These are phyloP conservation scores for Dryococelus australis DNA, from an alignment of 2,888 invertebrate genomes.

Conservation along the genomic window DNA sequence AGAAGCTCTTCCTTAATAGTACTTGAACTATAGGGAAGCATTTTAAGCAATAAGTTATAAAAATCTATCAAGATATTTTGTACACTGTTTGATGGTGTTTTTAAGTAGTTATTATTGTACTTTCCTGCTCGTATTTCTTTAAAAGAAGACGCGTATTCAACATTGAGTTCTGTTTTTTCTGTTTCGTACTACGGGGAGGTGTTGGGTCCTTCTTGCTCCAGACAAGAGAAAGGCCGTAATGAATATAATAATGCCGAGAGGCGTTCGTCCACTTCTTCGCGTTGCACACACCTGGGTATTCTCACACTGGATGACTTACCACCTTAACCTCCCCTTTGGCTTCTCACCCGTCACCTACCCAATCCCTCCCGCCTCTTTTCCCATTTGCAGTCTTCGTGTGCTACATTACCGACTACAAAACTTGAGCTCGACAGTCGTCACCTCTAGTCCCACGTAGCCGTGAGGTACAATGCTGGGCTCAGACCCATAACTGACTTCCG, in stretches of 20 bases:
- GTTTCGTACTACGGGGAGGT: neutral
- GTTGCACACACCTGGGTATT: constrained; percentile 16
- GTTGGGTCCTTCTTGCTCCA: neutral
- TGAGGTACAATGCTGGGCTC: neutral
- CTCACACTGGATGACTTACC: constrained; percentile 25
- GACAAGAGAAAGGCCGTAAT: neutral
- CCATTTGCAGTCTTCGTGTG: neutral
- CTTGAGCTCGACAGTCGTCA: neutral
- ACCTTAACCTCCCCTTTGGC: constrained; percentile 39
- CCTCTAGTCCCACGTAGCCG: neutral
- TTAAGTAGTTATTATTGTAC: too few relatives aligned
- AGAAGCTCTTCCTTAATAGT: too few relatives aligned
- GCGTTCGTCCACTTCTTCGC: constrained; percentile 16
- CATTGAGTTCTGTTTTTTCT: too few relatives aligned
- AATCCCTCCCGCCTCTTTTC: neutral
- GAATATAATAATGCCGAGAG: constrained; percentile 16
- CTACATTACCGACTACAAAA: neutral
- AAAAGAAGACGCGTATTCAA: too few relatives aligned
- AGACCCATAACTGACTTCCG: neutral
- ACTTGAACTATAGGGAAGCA: too few relatives aligned
- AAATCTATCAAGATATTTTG: too few relatives aligned
- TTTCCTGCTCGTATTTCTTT: too few relatives aligned
- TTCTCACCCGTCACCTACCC: constrained; percentile 32
- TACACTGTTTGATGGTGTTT: too few relatives aligned
- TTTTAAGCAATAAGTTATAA: too few relatives aligned